phyloP scores from a whole-genome alignment of 2,888 invertebrate species.

The Apamea anceps region DNA sequence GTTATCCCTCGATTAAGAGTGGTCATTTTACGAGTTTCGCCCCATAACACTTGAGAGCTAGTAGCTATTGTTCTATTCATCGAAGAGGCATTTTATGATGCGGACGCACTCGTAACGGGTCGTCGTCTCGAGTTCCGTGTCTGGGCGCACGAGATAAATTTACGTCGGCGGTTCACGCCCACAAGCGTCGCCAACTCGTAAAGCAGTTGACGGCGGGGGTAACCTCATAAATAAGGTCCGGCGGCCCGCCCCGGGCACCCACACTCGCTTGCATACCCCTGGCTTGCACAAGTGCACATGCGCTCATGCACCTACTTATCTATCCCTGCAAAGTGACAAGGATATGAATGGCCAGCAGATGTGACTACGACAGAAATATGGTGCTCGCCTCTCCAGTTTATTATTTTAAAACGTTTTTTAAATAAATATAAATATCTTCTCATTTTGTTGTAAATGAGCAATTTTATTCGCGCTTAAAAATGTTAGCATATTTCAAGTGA shows the following conservation, averaged over 20 bases:
- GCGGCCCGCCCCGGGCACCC: conserved; percentile 67
- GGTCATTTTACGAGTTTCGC: conserved; percentile 70
- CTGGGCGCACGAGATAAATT: conserved; percentile 82
- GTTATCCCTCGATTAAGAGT: conserved; percentile 56
- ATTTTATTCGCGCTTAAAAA: conserved; percentile 33
- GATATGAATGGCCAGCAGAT: conserved; percentile 54
- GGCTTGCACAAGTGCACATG: conserved; percentile 51
- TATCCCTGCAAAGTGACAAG: conserved; percentile 54
- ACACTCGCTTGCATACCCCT: conserved; percentile 54
- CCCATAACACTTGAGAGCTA: conserved; percentile 69
- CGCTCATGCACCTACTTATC: conserved; percentile 58
- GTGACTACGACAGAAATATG: conserved; percentile 50
- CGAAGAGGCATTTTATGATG: conserved; percentile 84
- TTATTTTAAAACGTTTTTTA: conserved; percentile 43
- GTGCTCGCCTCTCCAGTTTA: conserved; percentile 33
- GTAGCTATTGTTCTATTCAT: conserved; percentile 80
- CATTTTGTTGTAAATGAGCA: conserved; percentile 37
- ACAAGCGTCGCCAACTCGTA: conserved; percentile 81
- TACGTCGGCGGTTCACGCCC: conserved; percentile 79
- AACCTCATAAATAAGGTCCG: conserved; percentile 82
- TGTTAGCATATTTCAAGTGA: conserved; percentile 33
- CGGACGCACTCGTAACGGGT: conserved; percentile 71
- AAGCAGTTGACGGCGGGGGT: conserved; percentile 78
- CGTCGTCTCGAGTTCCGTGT: conserved; percentile 72
- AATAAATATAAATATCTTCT: conserved; percentile 41